phyloP scores from a whole-genome alignment of 2,797 vertebrate genomes.

The Thunnus albacares region DNA sequence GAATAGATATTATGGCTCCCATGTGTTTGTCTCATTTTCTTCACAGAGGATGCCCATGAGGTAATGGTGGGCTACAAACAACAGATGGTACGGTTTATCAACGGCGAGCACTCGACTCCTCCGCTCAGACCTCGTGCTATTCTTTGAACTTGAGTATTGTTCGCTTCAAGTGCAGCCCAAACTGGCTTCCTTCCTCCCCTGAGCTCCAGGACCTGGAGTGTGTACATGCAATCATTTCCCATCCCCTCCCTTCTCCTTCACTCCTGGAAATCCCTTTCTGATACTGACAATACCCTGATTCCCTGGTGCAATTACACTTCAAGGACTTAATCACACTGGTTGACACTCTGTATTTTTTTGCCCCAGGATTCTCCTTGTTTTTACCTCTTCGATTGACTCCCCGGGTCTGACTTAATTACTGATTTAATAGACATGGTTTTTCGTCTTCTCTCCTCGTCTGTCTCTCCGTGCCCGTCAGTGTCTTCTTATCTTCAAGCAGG shows the following conservation, averaged over 20 bases:
- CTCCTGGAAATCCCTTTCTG: conserved; percentile 58
- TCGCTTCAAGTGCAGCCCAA: conserved; percentile 32
- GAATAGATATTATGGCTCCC: conserved; percentile 34
- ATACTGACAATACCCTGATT: conserved; percentile 38
- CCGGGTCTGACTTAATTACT: conserved; percentile 56
- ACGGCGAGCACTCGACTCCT: conserved; percentile 26
- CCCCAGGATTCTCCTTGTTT: conserved; percentile 34
- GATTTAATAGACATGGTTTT: conserved; percentile 52
- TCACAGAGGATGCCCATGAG: conserved; percentile 65
- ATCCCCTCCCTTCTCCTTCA: conserved; percentile 11
- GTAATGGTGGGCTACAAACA: conserved; percentile 53
- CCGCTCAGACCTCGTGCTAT: conserved; percentile 31
- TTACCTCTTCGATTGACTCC: conserved; percentile 41
- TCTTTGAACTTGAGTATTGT: conserved; percentile 59
- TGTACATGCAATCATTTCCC: conserved; percentile 25
- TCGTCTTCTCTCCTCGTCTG: conserved; percentile 12
- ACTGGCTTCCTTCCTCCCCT: conserved; percentile 53
- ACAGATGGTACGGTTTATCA: conserved; percentile 69
- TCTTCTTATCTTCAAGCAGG: conserved; percentile 47
- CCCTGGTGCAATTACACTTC: conserved; percentile 58
- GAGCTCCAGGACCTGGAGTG: conserved; percentile 15
- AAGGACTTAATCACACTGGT: conserved; percentile 55
- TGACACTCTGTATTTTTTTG: conserved; percentile 36
- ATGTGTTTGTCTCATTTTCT: conserved; percentile 54
- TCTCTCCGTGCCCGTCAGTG: conserved; percentile 21